Base-by-base conservation (phyloP, 2,113 vertebrate genomes). In the Syngnathus floridae region DNA sequence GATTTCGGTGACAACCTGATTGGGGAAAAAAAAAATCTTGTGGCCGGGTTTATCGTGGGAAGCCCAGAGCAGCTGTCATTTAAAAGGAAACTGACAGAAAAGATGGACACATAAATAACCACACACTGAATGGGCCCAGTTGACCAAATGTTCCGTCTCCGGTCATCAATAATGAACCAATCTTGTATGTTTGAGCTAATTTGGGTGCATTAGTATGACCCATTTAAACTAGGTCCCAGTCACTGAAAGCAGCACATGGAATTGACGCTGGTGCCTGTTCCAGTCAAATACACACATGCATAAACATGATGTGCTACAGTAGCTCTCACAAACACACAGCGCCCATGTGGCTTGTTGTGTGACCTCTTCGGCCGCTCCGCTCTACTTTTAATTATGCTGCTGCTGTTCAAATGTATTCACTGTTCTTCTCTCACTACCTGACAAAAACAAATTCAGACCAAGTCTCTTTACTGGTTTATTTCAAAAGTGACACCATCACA, bases 101-200 rank as follows among this genome's bases (percentile, higher is more conserved):
- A 67, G 64, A 58, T 72, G 38, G 31, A 70, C 63, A 16, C 21
- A 31, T 26, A 54, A 54, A 54, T 54, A 54, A 26, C 51, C 51
- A n/a, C n/a, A n/a, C 19, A 21, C 19, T 10, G 48, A 51, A 9
- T 7, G 51, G 51, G 22, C 43, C 70, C 41, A 55, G 78, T 72
- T 66, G 63, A 80, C 84, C 78, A 88, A 76, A 86, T 81, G 81
- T 81, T 81, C 74, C 78, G 77, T 86, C 83, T 81, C 69, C 60
- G 46, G 69, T 85, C 89, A 91, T 91, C 84, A 86, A 90, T 91
- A 87, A 90, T 91, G 89, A 85, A 91, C 74, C 35, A 31, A 65
- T 48, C 71, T 76, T 82, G 76, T 82, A 88, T 85, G 86, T 90
- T 89, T 88, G 87, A 91, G 86, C 88, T 90, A 91, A 90, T 91